Conservation (phyloP, 2,797 vertebrate genomes). For the Mormyrops boulengeri region DNA sequence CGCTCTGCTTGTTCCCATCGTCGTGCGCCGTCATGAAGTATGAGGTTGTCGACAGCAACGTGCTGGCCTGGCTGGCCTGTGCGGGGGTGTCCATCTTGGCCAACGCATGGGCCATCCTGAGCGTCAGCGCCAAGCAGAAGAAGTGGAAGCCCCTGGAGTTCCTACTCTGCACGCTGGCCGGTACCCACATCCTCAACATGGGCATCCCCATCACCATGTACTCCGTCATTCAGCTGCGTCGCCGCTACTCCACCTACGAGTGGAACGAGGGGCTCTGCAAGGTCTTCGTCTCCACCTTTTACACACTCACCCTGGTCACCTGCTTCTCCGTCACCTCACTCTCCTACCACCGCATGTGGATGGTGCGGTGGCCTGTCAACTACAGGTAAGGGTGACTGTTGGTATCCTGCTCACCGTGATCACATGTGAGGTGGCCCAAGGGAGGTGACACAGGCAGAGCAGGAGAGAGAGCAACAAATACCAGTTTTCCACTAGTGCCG, state of each 20-base stretch:
- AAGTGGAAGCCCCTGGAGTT: constrained; percentile 93
- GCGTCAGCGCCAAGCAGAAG: constrained; percentile 88
- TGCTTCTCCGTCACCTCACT: constrained; percentile 91
- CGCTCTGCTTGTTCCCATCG: constrained; percentile 20
- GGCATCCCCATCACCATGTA: constrained; percentile 86
- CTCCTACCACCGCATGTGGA: constrained; percentile 96
- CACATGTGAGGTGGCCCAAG: neutral
- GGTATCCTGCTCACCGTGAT: neutral
- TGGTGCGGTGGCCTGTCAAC: constrained; percentile 94
- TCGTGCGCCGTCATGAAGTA: constrained; percentile 72
- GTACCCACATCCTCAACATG: constrained; percentile 89
- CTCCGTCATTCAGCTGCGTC: constrained; percentile 77
- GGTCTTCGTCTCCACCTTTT: constrained; percentile 90
- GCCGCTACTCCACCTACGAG: constrained; percentile 75
- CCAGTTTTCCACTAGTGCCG: too few species aligned
- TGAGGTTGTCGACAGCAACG: constrained; percentile 78
- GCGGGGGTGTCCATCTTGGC: constrained; percentile 82
- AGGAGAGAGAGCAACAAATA: neutral
- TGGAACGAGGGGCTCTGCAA: constrained; percentile 94
- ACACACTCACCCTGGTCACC: constrained; percentile 86
- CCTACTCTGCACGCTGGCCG: constrained; percentile 81
- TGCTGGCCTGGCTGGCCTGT: constrained; percentile 85
- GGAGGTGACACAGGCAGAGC: neutral
- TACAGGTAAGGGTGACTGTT: constrained; percentile 65
- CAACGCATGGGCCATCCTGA: constrained; percentile 89